Evolutionary conservation across 2,113 vertebrate species (phyloP).

Genomic region (Oreochromis tanganicae): DNA sequence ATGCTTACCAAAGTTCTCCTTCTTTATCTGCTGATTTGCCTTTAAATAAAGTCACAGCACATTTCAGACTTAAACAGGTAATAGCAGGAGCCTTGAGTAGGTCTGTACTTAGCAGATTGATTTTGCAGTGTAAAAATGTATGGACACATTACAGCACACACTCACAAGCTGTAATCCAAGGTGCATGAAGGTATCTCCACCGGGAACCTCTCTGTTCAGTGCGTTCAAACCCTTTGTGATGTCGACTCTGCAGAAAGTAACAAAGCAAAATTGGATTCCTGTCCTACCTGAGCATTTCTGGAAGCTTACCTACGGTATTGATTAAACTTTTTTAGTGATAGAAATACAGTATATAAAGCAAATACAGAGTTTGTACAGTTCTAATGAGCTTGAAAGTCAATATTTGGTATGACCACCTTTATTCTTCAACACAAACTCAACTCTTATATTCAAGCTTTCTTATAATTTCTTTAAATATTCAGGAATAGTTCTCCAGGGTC

Average conservation of each 20-base stretch:
- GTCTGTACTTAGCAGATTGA: background rate
- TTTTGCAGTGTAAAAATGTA: background rate
- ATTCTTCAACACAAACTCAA: background rate
- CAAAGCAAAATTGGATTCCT: background rate
- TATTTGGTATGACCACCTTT: background rate
- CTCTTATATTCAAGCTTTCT: background rate
- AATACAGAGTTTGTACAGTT: background rate
- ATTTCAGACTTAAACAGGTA: background rate
- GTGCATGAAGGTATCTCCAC: conserved; percentile 84
- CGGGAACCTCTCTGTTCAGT: conserved; percentile 76
- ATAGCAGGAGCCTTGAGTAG: background rate
- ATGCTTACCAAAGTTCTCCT: conserved; percentile 74
- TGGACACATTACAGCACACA: background rate
- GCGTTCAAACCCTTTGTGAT: conserved; percentile 77
- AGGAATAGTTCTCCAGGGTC: background rate
- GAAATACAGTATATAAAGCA: background rate
- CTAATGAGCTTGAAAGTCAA: background rate
- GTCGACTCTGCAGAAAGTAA: conserved; percentile 66
- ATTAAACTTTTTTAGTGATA: background rate
- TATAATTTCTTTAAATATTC: background rate
- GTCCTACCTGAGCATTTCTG: background rate
- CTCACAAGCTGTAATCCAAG: conserved; percentile 75
- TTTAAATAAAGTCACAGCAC: conserved; percentile 52
- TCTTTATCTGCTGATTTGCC: conserved; percentile 86
- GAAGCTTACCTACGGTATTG: background rate